These are phyloP conservation scores for Paramormyrops kingsleyae DNA, from an alignment of 2,113 vertebrate genomes.

Conservation along the genomic window DNA sequence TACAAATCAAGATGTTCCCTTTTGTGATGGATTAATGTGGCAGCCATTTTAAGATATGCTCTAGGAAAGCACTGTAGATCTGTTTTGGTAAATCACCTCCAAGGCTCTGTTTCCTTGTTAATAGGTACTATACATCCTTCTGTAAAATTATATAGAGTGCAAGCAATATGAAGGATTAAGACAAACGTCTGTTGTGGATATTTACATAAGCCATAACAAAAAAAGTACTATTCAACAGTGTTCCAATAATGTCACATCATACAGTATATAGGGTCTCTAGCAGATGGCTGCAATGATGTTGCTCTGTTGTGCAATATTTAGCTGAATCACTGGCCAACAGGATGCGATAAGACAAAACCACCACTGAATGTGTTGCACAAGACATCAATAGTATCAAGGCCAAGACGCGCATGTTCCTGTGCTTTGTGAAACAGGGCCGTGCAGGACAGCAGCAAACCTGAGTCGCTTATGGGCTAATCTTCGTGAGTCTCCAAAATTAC, in stretches of 20 bases:
- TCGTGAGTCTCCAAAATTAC: background rate
- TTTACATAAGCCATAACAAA: background rate
- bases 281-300: background rate
- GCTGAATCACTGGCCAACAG: background rate
- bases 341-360: background rate
- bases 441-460: background rate
- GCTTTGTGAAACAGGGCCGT: background rate
- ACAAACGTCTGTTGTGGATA: background rate
- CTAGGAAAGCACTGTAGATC: background rate
- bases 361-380: background rate
- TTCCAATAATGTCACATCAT: background rate
- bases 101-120: background rate
- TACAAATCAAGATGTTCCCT: background rate
- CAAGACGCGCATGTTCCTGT: background rate
- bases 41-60: conserved; percentile 2
- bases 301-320: background rate
- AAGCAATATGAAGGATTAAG: background rate
- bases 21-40: background rate
- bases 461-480: background rate
- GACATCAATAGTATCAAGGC: background rate
- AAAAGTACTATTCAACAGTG: background rate
- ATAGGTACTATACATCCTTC: background rate
- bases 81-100: background rate
- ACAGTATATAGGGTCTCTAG: background rate
- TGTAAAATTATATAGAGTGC: background rate